phyloP scores from a whole-genome alignment of 1,140 invertebrate genomes.

The Drosophila ficusphila region DNA sequence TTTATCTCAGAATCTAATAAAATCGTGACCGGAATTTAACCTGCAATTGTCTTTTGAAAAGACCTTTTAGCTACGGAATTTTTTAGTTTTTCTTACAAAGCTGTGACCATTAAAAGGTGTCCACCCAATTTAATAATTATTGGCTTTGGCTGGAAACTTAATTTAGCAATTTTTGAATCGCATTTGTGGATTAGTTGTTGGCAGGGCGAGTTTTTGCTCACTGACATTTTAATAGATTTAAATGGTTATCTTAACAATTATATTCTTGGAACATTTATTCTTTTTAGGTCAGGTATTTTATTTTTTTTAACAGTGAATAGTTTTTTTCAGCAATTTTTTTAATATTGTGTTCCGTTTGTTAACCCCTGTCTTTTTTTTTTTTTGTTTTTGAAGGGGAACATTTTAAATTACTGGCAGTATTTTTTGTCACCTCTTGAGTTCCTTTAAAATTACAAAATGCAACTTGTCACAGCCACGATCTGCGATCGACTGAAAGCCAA shows the following conservation, averaged over 20 bases:
- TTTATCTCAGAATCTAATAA: slow-evolving; percentile 22
- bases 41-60: slow-evolving; percentile 29
- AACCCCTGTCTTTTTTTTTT: too few species aligned
- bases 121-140: slow-evolving; percentile 23
- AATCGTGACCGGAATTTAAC: slow-evolving; percentile 66
- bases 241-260: too few species aligned
- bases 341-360: background rate
- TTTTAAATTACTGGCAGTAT: background rate
- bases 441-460: slow-evolving; percentile 6
- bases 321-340: background rate
- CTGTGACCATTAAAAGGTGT: slow-evolving; percentile 29
- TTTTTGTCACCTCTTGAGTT: background rate
- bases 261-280: too few species aligned
- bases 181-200: background rate
- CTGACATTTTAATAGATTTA: background rate
- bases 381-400: background rate
- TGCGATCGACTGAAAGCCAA: slow-evolving; percentile 49
- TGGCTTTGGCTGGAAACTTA: background rate
- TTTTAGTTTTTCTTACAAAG: slow-evolving; percentile 4
- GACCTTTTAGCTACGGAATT: slow-evolving; percentile 22
- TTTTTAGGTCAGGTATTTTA: too few species aligned
- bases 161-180: background rate
- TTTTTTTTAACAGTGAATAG: background rate
- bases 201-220: background rate
- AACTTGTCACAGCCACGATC: slow-evolving; percentile 57